Evolutionary conservation across 2,113 vertebrate species (phyloP), one percentile per base, ranked within the genome.

Genomic region (Centropus unirufus): DNA sequence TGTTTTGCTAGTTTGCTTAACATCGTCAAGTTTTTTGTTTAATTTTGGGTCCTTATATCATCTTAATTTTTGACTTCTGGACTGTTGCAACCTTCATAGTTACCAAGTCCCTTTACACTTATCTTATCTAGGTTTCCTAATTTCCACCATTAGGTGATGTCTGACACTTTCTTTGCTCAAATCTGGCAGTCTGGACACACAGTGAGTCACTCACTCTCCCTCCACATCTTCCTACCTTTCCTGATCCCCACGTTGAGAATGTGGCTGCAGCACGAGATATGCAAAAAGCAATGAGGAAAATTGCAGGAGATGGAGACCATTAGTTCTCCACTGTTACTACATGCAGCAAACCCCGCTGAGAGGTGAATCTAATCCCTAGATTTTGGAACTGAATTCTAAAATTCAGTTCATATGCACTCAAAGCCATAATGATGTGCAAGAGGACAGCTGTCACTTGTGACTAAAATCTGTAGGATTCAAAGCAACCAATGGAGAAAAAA

Each of bases 141-240:
- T 97, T 98, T 97, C 96, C 97, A 96, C 93, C 69, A 96, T 98
- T 98, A 98, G 96, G 97, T 94, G 97, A 98, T 96, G 97, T 98
- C 97, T 98, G 98, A 94, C 96, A 95, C 94, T 69, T 93, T 73
- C 90, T 91, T 29, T 94, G 95, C 83, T 94, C 90, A 85, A 29
- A 94, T 72, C 89, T 77, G 93, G 69, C 82, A 79, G 97, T 96
- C 97, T 97, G 96, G 92, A 93, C 85, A 66, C 66, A 95, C 39
- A 90, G 87, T 85, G 94, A 97, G 97, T 98, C 97, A 97, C 84
- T 72, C 67, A 75, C 73, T 74, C 72, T 66, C 17, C 70, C 55
- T 66, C 83, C 4, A 11, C 92, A 77, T 96, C 94, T 96, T 94
- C 89, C 76, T 13, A 7, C 61, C 61, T 96, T 87, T 92, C 78